Conservation (phyloP, 2,888 invertebrate genomes). For the Hemistola chrysoprasaria region DNA sequence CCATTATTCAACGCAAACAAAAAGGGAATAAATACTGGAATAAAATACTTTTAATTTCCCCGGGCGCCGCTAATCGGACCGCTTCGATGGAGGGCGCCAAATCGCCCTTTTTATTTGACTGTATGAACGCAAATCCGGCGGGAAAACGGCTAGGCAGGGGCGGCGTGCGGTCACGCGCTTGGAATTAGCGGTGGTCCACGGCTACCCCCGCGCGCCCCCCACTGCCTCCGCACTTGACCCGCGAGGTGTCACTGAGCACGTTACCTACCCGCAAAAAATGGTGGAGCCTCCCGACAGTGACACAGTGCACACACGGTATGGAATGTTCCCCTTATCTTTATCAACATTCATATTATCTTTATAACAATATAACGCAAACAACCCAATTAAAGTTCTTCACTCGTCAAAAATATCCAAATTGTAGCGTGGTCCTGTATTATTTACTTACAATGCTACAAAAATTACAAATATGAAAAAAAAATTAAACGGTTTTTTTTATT, state of each 20-base stretch:
- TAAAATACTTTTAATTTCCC: constrained; percentile 82
- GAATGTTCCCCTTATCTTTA: background rate
- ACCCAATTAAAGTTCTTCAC: too few species aligned
- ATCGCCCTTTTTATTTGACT: constrained; percentile 80
- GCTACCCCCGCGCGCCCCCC: constrained; percentile 38
- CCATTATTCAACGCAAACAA: constrained; percentile 69
- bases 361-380: too few species aligned
- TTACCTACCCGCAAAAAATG: constrained; percentile 73
- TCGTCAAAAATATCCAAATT: too few species aligned
- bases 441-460: too few species aligned
- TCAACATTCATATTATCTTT: too few species aligned
- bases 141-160: constrained; percentile 61
- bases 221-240: constrained; percentile 60
- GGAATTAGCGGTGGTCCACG: constrained; percentile 56
- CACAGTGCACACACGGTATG: background rate
- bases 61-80: constrained; percentile 78
- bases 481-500: too few species aligned
- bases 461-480: too few species aligned
- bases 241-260: constrained; percentile 75
- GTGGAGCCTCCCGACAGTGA: constrained; percentile 44
- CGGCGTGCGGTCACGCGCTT: constrained; percentile 66
- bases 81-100: constrained; percentile 76
- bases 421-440: too few species aligned
- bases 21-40: constrained; percentile 77
- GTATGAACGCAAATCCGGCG: constrained; percentile 78